Conservation (phyloP, 2,797 vertebrate species). For the Botia kubotai region DNA sequence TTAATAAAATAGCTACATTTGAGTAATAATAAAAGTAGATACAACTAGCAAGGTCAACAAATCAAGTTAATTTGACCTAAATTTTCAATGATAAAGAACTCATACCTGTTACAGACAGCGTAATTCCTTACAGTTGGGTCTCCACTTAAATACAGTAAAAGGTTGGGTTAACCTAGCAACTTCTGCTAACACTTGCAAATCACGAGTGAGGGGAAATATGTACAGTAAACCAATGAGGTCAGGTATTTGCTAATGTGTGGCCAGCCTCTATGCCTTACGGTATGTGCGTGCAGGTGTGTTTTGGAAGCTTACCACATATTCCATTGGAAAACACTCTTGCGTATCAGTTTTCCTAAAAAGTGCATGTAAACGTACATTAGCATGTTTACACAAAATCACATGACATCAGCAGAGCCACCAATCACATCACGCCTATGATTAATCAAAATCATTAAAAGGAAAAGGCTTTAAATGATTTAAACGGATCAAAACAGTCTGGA, state of each 20-base stretch:
- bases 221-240: slow-evolving; percentile 28
- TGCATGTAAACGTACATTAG: slow-evolving; percentile 71
- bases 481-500: neutral
- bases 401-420: slow-evolving; percentile 41
- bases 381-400: slow-evolving; percentile 56
- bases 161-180: neutral
- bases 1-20: neutral
- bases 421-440: slow-evolving; percentile 42
- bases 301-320: slow-evolving; percentile 79
- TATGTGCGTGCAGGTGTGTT: slow-evolving; percentile 20
- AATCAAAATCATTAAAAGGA: neutral
- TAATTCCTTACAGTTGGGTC: neutral
- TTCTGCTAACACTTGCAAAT: slow-evolving; percentile 11
- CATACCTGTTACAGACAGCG: neutral
- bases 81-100: neutral
- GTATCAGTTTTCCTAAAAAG: slow-evolving; percentile 75
- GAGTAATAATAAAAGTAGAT: no score
- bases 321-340: slow-evolving; percentile 77
- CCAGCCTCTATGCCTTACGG: slow-evolving; percentile 63
- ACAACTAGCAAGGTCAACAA: slow-evolving; percentile 4
- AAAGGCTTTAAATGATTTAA: neutral
- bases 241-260: slow-evolving; percentile 13
- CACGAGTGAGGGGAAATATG: neutral
- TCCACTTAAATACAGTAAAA: neutral
- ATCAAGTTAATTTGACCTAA: neutral